Evolutionary conservation across 2,113 vertebrate species (phyloP).

Genomic region (Astur gentilis): DNA sequence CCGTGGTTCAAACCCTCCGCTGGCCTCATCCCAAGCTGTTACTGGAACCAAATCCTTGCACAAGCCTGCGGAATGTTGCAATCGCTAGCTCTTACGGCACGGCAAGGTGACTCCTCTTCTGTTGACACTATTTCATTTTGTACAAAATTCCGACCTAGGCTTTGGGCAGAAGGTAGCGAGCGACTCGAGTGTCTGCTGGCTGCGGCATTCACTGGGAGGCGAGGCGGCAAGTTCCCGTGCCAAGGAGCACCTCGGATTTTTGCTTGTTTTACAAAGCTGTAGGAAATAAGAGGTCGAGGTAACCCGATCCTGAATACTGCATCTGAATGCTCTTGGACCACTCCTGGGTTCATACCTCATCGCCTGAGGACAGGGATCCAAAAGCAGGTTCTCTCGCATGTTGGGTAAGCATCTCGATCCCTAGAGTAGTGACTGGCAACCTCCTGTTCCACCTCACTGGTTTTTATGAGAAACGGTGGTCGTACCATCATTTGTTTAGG

Average conservation of each 20-base stretch:
- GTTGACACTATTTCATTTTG: background rate
- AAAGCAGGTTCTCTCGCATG: background rate
- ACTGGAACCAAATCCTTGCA: background rate
- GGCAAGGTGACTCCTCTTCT: background rate
- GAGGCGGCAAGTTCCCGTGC: rapidly evolving
- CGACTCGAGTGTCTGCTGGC: background rate
- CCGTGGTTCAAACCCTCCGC: background rate
- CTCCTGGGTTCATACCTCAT: background rate
- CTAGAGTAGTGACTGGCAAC: background rate
- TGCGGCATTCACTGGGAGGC: background rate
- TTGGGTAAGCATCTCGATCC: background rate
- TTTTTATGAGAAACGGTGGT: background rate
- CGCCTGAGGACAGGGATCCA: background rate
- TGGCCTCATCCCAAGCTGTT: background rate
- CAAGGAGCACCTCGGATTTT: background rate
- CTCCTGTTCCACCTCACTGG: background rate
- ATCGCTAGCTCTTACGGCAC: background rate
- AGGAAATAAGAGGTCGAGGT: background rate
- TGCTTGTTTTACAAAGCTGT: background rate
- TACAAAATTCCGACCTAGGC: background rate
- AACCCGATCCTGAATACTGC: background rate
- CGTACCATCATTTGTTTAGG: background rate
- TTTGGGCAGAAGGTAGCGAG: background rate
- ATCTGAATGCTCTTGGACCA: background rate
- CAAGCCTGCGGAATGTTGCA: background rate